phyloP scores from a whole-genome alignment of 2,113 vertebrate genomes.

The Fregetta grallaria region DNA sequence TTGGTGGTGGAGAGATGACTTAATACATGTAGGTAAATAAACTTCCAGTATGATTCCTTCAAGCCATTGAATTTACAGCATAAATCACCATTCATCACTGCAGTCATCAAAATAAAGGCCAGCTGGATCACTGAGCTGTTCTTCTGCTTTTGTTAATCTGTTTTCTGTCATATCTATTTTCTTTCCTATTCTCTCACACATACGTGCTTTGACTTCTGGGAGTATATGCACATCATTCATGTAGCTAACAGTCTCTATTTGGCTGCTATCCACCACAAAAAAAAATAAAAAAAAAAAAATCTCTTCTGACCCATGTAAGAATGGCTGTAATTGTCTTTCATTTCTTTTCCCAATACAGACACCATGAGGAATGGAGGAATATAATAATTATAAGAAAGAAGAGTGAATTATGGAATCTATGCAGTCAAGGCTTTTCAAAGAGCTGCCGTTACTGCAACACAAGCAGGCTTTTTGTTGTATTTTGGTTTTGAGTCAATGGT shows the following conservation, averaged over 20 bases:
- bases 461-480: not conserved
- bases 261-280: not conserved
- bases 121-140: not conserved
- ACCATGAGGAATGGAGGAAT: not conserved
- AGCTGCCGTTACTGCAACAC: not conserved
- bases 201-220: not conserved
- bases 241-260: not conserved
- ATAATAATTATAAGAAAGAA: not conserved
- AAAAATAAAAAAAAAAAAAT: too few species aligned
- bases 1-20: not conserved
- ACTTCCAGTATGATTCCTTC: not conserved
- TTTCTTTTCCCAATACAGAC: not conserved
- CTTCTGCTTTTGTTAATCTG: not conserved
- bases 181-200: not conserved
- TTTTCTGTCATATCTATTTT: not conserved
- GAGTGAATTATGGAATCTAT: not conserved
- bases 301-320: not conserved
- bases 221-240: fast-evolving
- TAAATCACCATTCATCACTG: not conserved
- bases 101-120: not conserved
- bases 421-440: not conserved
- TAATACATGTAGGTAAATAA: not conserved
- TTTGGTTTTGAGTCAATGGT: not conserved
- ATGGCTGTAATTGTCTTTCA: not conserved
- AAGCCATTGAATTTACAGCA: not conserved